Evolutionary conservation across 64 coral and sea anemone species (phyloP).

Genomic region (Dendrophyllia cribrosa): DNA sequence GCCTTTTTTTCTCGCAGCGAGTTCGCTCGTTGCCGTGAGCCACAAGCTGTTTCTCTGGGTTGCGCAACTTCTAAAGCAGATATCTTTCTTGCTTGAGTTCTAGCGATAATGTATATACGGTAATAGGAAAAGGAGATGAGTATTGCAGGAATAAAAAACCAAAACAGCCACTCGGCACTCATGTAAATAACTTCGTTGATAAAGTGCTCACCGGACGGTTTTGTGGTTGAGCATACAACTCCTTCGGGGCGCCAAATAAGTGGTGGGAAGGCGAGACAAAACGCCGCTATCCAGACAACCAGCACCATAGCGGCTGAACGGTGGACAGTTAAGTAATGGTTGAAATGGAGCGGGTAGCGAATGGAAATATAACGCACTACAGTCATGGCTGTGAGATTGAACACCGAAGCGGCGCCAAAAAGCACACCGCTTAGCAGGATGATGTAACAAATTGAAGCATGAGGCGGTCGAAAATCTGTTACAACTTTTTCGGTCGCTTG

Average conservation of each 20-base stretch:
- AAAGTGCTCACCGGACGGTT: slow-evolving; percentile 59
- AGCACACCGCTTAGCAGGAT: slow-evolving; percentile 74
- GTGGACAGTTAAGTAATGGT: slow-evolving; percentile 45
- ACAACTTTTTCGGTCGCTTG: slow-evolving; percentile 55
- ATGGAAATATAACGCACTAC: slow-evolving; percentile 78
- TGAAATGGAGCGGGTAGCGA: slow-evolving; percentile 71
- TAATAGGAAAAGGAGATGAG: slow-evolving; percentile 56
- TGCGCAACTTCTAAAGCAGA: slow-evolving; percentile 33
- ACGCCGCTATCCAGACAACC: slow-evolving; percentile 63
- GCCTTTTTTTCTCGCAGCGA: slow-evolving; percentile 71
- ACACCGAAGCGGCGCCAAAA: slow-evolving; percentile 73
- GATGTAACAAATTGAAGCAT: slow-evolving; percentile 57
- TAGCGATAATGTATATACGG: slow-evolving; percentile 77
- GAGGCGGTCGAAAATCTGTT: slow-evolving; percentile 22
- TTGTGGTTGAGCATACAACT: slow-evolving; percentile 65
- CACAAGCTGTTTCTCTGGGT: neutral
- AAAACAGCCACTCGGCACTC: slow-evolving; percentile 74
- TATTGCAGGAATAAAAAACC: slow-evolving; percentile 65
- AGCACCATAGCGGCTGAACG: slow-evolving; percentile 64
- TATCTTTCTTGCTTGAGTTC: slow-evolving; percentile 64
- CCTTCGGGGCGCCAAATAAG: slow-evolving; percentile 68
- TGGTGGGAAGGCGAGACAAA: slow-evolving; percentile 66
- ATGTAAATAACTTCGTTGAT: slow-evolving; percentile 73
- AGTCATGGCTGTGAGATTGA: slow-evolving; percentile 81
- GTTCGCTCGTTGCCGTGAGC: slow-evolving; percentile 5